Percentiles rank a stretch among this genome's conserved stretches.
Conservation (phyloP, 30 jellyfish, hydroid and myxozoan species). For the Turritopsis dohrnii region DNA sequence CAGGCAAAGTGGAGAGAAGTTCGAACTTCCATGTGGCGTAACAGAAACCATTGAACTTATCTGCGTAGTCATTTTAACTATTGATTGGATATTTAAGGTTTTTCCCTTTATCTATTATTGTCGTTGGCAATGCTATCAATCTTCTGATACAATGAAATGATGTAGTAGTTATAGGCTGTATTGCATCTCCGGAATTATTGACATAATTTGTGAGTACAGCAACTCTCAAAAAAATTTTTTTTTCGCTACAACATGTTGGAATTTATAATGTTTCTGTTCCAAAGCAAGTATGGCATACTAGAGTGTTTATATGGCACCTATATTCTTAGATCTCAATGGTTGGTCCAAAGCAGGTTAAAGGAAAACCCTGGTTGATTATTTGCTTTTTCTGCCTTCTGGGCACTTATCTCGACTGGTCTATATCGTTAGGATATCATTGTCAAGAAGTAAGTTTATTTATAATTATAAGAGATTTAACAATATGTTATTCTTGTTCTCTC, state of each 20-base stretch:
- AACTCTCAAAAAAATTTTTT: too few relatives aligned
- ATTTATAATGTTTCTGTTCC: too few relatives aligned
- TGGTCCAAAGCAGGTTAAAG: conserved; percentile 59
- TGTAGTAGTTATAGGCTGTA: not conserved
- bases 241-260: too few relatives aligned
- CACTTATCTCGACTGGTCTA: conserved; percentile 69
- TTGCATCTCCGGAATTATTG: too few relatives aligned
- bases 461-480: not conserved
- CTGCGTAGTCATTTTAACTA: conserved; percentile 55
- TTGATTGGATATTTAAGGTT: conserved; percentile 68
- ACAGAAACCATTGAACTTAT: conserved; percentile 69
- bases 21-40: conserved; percentile 77
- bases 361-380: conserved; percentile 66
- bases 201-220: too few relatives aligned
- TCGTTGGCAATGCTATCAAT: not conserved
- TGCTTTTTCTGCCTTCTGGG: conserved; percentile 45
- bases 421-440: conserved; percentile 62
- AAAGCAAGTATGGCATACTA: too few relatives aligned
- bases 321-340: conserved; percentile 50
- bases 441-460: conserved; percentile 48
- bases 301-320: too few relatives aligned
- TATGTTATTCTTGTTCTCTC: too few relatives aligned
- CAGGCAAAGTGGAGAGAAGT: conserved; percentile 27
- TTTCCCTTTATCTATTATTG: too few relatives aligned
- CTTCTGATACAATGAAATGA: not conserved